These are phyloP conservation scores for Pelochelys cantorii DNA, from an alignment of 2,797 vertebrate genomes.

Conservation along the genomic window DNA sequence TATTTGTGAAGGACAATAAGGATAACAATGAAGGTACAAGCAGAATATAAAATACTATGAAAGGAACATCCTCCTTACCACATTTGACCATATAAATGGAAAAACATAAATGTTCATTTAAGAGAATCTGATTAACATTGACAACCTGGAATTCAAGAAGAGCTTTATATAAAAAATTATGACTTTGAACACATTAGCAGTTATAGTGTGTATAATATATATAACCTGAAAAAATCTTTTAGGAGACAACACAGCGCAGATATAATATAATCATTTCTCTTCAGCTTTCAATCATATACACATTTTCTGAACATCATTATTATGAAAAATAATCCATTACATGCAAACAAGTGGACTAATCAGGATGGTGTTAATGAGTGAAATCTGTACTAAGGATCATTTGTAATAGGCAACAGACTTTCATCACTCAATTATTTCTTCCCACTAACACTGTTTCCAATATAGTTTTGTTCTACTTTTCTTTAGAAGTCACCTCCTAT, in stretches of 20 bases:
- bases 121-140: neutral
- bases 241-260: neutral
- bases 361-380: accelerated
- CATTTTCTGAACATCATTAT: neutral
- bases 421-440: neutral
- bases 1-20: neutral
- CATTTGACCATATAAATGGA: neutral
- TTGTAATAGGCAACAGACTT: neutral
- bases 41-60: neutral
- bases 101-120: neutral
- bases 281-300: neutral
- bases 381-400: neutral
- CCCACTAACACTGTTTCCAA: neutral
- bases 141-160: neutral
- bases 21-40: neutral
- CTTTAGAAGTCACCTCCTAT: neutral
- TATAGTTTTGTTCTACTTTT: neutral
- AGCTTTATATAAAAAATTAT: neutral
- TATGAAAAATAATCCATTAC: neutral
- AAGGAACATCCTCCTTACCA: neutral
- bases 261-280: neutral
- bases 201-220: neutral
- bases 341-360: neutral
- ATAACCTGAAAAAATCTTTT: neutral
- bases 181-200: neutral